Evolutionary conservation across 1,140 invertebrate genomes (phyloP), one percentile per base, ranked within the genome.

Genomic region (Bombus consobrinus): DNA sequence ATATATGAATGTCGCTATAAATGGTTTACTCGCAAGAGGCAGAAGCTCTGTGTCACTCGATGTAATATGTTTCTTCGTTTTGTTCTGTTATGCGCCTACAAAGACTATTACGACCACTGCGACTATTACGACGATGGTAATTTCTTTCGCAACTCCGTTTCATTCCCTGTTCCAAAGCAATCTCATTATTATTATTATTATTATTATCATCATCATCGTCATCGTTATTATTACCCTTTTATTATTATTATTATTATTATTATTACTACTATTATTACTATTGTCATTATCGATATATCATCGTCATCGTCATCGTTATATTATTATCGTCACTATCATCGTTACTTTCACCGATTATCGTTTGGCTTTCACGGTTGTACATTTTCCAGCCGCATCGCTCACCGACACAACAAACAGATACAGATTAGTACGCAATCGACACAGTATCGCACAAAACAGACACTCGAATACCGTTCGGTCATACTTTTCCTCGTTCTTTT

Each of bases 51-150:
- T 93, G 89, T 93, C 85, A 94, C 92, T 95, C 88, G 93, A 95
- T 94, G 92, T 95, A 95, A 95, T 94, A 92, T 88, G 91, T 94
- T 93, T 93, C 93, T 95, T 94, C 90, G 89, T 95, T 95, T 90
- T 95, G 90, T 95, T 95, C 93, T 95, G 91, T 94, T 95, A 91
- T 95, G 94, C 94, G 93, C 94, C 90, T 93, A 95, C 94, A 94
- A 93, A 95, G 95, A 95, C 92, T 95, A 95, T 95, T 95, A 95
- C 93, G 94, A 95, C 94, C 93, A 95, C 94, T 95, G 92, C 95
- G 94, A 95, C 94, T 95, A 95, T 95, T 95, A 95, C 93, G 94
- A 95, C 92, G 94, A 95, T 94, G 95, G 95, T 95, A 95, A 95
- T 95, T 95, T 91, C 92, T 93, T 94, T 93, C 89, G 92, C 89